phyloP scores from a whole-genome alignment of 2,797 vertebrate species.

The Craterocephalus amniculus region DNA sequence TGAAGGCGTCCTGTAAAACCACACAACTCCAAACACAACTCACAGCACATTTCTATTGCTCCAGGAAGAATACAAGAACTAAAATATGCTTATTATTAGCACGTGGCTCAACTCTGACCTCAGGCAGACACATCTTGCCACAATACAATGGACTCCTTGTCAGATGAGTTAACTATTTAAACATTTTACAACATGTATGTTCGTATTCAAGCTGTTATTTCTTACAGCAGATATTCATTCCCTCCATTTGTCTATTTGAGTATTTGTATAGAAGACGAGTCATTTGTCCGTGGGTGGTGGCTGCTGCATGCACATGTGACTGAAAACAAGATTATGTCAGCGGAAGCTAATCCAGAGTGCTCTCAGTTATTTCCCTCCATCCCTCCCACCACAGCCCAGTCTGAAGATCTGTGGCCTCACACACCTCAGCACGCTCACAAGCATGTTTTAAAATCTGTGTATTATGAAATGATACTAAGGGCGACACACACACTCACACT shows the following conservation, averaged over 20 bases:
- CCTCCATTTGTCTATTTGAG: conserved; percentile 28
- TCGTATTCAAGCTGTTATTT: conserved; percentile 5
- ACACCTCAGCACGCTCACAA: conserved; percentile 33
- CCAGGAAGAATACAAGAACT: conserved; percentile 10
- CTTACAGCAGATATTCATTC: conserved; percentile 7
- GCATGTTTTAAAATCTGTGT: conserved; percentile 14
- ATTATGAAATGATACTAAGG: conserved; percentile 19
- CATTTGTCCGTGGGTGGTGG: conserved; percentile 33
- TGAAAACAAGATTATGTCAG: conserved; percentile 28
- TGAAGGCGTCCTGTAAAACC: conserved; percentile 35
- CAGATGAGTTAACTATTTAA: conserved; percentile 13
- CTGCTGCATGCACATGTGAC: conserved; percentile 42
- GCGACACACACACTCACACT: neutral
- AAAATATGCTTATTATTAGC: conserved; percentile 7
- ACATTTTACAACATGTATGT: neutral
- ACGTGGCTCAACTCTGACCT: conserved; percentile 13
- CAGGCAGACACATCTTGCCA: conserved; percentile 1
- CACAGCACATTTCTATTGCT: conserved; percentile 23
- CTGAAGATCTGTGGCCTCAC: conserved; percentile 38
- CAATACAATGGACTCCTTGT: conserved; percentile 36
- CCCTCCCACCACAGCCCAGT: conserved; percentile 17
- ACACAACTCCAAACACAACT: conserved; percentile 25
- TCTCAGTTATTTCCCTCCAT: conserved; percentile 9
- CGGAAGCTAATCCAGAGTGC: conserved; percentile 20
- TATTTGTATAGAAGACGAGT: neutral